Percentiles rank a stretch among this genome's conserved stretches.
These are phyloP conservation scores for Drosophila subquinaria DNA, from an alignment of 2,888 invertebrate species.

Conservation along the genomic window DNA sequence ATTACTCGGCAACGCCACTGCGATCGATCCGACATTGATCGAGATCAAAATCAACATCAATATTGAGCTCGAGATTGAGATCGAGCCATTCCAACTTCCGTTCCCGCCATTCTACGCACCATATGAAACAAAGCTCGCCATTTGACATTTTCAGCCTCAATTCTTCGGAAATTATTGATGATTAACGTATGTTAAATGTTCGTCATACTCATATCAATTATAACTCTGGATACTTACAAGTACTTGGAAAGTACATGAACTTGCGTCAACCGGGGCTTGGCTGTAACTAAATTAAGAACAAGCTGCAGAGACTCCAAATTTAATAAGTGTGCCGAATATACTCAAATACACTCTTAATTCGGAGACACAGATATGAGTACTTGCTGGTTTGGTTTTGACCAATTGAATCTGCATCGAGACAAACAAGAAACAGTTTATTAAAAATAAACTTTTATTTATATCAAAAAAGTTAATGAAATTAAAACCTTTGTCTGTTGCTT, in stretches of 20 bases:
- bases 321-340: slow-evolving; percentile 61
- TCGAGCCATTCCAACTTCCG: slow-evolving; percentile 38
- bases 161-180: slow-evolving; percentile 42
- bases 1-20: slow-evolving; percentile 39
- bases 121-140: slow-evolving; percentile 30
- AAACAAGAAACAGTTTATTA: slow-evolving; percentile 23
- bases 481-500: slow-evolving; percentile 1
- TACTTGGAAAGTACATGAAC: slow-evolving; percentile 16
- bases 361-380: slow-evolving; percentile 14
- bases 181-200: slow-evolving; percentile 26
- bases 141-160: slow-evolving; percentile 63
- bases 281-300: slow-evolving; percentile 37
- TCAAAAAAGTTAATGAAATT: slow-evolving; percentile 19
- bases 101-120: slow-evolving; percentile 47
- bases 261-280: slow-evolving; percentile 51
- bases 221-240: slow-evolving; percentile 7
- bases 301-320: slow-evolving; percentile 32
- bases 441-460: slow-evolving; percentile 40
- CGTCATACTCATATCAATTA: slow-evolving; percentile 19
- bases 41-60: slow-evolving; percentile 21
- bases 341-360: slow-evolving; percentile 1
- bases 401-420: slow-evolving; percentile 1
- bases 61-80: background rate
- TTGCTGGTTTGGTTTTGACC: slow-evolving; percentile 27
- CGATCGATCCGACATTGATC: slow-evolving; percentile 41